These are phyloP conservation scores for Lemur catta DNA, from an alignment of 2,797 vertebrate genomes.

Conservation along the genomic window DNA sequence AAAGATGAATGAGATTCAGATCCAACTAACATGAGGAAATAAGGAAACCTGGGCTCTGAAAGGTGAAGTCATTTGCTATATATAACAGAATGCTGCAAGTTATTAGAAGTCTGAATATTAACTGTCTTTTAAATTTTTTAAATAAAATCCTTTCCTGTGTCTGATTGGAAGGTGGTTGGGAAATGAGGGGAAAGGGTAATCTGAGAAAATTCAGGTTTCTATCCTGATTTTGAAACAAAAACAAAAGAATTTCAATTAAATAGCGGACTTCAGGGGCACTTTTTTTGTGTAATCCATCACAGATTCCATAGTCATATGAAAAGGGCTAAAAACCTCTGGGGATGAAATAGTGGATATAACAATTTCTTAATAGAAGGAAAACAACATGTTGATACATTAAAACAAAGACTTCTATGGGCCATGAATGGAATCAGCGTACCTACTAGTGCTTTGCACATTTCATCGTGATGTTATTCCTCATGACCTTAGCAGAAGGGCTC, in stretches of 20 bases:
- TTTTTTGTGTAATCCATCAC: neutral
- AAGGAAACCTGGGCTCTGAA: neutral
- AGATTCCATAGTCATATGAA: neutral
- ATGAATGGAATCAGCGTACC: neutral
- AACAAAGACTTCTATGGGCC: neutral
- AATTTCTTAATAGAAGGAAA: neutral
- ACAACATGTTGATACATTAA: neutral
- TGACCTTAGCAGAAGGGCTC: neutral
- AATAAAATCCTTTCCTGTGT: neutral
- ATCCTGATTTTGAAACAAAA: neutral
- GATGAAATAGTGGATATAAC: neutral
- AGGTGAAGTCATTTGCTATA: neutral
- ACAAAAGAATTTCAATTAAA: neutral
- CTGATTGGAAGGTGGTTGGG: neutral
- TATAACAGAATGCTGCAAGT: neutral
- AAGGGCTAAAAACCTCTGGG: neutral
- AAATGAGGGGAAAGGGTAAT: neutral
- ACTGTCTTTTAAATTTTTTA: neutral
- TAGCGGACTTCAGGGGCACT: neutral
- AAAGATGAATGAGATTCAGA: conserved; percentile 8
- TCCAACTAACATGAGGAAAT: neutral
- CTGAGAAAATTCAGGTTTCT: neutral
- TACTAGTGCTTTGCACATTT: neutral
- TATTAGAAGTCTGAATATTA: neutral
- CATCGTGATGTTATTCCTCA: neutral